Conservation (phyloP, 2,113 vertebrate species). For the Chionomys nivalis region DNA sequence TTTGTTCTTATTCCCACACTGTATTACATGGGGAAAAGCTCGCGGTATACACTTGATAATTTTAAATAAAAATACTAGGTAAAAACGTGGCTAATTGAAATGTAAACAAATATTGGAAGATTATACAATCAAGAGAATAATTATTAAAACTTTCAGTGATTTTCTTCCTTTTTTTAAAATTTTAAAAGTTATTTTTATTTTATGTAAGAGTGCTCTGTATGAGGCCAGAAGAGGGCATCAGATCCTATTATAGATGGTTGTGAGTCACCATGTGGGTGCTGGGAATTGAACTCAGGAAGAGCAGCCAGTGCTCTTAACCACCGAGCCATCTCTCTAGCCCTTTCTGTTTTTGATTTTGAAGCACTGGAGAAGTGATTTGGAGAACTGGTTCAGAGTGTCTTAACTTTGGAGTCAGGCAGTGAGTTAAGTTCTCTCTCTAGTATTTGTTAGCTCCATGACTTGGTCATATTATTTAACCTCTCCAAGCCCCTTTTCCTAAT, state of each 20-base stretch:
- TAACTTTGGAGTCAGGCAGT: neutral
- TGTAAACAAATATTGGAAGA: neutral
- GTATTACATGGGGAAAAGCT: neutral
- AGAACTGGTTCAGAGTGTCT: neutral
- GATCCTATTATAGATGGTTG: neutral
- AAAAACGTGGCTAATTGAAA: neutral
- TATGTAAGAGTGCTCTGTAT: neutral
- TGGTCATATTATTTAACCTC: neutral
- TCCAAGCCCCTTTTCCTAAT: neutral
- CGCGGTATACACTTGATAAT: neutral
- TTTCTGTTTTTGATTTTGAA: constrained; percentile 6
- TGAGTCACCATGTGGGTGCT: neutral
- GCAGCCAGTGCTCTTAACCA: neutral
- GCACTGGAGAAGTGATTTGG: neutral
- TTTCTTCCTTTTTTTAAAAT: neutral
- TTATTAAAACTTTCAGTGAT: constrained; percentile 24
- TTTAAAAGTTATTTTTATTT: neutral
- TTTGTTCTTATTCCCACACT: constrained; percentile 10
- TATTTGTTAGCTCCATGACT: neutral
- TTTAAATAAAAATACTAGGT: neutral
- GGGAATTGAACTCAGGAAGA: neutral
- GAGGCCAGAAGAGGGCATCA: neutral
- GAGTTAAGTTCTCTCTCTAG: neutral
- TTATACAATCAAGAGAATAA: neutral
- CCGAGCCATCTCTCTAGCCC: neutral